Evolutionary conservation across 2,888 invertebrate genomes (phyloP).

Genomic region (Sinhomidia bicolor): DNA sequence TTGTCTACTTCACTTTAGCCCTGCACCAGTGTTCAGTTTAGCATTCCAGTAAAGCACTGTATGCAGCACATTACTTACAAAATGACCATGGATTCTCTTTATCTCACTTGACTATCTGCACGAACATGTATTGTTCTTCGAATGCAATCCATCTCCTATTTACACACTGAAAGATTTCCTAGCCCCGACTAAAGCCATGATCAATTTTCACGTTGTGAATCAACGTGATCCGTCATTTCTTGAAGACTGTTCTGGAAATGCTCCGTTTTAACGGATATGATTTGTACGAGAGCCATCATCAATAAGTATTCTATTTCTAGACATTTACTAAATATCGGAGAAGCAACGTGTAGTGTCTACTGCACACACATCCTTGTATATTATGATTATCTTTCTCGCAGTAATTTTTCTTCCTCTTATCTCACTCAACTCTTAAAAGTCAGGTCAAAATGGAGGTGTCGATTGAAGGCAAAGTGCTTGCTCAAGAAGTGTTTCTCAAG

Average conservation of each 20-base stretch:
- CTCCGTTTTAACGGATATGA: no score
- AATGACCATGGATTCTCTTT: not conserved
- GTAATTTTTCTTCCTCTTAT: conserved; percentile 16
- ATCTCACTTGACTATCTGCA: not conserved
- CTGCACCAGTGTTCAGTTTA: not conserved
- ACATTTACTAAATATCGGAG: no score
- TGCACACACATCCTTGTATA: no score
- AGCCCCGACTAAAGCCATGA: no score
- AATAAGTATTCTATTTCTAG: no score
- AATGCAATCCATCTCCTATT: no score
- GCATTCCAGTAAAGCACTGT: not conserved
- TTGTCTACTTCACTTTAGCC: not conserved
- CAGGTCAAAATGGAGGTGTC: conserved; percentile 42
- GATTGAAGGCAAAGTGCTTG: conserved; percentile 41
- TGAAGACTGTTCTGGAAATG: no score
- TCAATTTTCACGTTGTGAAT: no score
- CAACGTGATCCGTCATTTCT: no score
- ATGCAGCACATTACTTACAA: not conserved
- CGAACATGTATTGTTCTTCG: not conserved
- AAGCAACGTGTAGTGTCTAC: no score
- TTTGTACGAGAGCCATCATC: no score
- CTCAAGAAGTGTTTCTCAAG: conserved; percentile 47
- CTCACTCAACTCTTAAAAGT: conserved; percentile 18
- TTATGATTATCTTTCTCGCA: not conserved
- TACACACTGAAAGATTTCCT: no score